Conservation (phyloP, 2,113 vertebrate species). For the Bos javanicus region DNA sequence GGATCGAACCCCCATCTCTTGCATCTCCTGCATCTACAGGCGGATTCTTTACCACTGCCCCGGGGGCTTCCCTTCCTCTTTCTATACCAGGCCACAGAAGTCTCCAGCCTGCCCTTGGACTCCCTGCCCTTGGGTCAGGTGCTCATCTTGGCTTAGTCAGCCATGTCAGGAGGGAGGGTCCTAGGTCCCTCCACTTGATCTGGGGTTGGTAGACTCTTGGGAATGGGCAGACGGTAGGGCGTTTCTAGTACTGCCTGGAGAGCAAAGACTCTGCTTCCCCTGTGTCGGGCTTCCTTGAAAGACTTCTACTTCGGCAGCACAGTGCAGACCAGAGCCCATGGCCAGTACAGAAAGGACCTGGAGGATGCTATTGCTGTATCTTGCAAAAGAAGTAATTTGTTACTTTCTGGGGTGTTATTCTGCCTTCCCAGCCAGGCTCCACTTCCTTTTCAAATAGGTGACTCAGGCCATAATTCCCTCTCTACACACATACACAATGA, state of each 20-base stretch:
- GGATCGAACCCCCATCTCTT: neutral
- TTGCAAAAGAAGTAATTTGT: neutral
- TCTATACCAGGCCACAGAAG: neutral
- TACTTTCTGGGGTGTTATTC: neutral
- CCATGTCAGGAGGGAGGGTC: neutral
- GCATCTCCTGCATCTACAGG: neutral
- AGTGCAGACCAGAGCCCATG: neutral
- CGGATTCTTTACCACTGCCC: neutral
- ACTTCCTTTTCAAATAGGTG: slow-evolving; percentile 6
- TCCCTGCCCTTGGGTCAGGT: neutral
- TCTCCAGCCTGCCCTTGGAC: neutral
- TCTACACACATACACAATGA: neutral
- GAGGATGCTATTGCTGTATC: neutral
- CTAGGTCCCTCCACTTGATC: neutral
- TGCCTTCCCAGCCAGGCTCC: neutral
- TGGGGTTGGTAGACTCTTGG: neutral
- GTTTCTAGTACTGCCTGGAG: neutral
- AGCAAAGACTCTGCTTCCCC: neutral
- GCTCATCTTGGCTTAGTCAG: neutral
- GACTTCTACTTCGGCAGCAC: neutral
- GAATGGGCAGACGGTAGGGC: neutral
- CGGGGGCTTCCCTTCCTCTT: neutral
- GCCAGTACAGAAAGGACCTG: neutral
- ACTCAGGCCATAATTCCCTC: neutral
- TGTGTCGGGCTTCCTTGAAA: neutral